Conservation (phyloP, 2,113 vertebrate species). For the Scophthalmus maximus region DNA sequence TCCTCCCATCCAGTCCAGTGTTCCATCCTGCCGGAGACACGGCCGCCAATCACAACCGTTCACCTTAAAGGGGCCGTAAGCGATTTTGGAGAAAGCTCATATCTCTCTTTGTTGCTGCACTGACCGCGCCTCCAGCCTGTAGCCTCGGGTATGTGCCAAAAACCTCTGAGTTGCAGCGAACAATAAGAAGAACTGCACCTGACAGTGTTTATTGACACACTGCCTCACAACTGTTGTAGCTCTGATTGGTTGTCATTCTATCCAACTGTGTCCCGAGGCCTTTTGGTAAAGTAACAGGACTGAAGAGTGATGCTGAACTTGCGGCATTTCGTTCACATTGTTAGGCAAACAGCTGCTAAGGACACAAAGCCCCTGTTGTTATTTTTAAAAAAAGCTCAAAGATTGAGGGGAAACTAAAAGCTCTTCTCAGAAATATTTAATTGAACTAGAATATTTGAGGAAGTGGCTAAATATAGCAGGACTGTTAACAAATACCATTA, state of each 20-base stretch:
- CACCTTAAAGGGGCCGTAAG: background rate
- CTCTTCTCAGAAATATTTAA: constrained; percentile 11
- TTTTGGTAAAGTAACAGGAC: background rate
- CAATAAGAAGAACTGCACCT: too few relatives aligned
- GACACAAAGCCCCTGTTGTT: background rate
- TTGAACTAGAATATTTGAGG: constrained; percentile 13
- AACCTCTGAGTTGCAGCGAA: too few relatives aligned
- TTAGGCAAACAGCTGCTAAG: background rate
- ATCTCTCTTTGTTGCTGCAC: too few relatives aligned
- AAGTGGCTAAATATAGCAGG: constrained; percentile 15
- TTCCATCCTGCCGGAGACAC: too few relatives aligned
- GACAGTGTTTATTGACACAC: too few relatives aligned
- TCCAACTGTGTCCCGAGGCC: background rate
- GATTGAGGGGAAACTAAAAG: background rate
- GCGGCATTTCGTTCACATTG: too few relatives aligned
- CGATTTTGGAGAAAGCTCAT: too few relatives aligned
- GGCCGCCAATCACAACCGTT: background rate
- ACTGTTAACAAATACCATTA: constrained; percentile 8
- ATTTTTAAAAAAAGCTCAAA: background rate
- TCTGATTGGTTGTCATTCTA: background rate
- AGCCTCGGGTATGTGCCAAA: too few relatives aligned
- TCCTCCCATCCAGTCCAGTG: too few relatives aligned
- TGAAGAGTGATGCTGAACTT: background rate
- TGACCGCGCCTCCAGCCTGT: too few relatives aligned
- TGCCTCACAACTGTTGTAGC: too few relatives aligned